Conservation (phyloP, 1,140 invertebrate species). For the Neuroterus valhalla region DNA sequence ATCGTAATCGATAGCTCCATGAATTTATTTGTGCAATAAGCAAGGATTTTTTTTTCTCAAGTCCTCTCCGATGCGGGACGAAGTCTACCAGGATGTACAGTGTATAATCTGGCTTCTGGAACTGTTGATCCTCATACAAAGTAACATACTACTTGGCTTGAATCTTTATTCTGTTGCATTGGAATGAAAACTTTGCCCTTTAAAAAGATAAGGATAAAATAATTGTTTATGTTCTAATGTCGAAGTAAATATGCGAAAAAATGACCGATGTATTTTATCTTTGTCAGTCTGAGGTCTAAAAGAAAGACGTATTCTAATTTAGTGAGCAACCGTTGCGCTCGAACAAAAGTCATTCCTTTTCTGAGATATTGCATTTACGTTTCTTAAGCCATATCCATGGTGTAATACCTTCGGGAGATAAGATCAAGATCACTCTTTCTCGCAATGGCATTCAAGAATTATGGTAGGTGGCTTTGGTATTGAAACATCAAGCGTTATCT, state of each 20-base stretch:
- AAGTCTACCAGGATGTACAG: too few species aligned
- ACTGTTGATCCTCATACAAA: too few species aligned
- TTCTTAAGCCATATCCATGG: conserved; percentile 17
- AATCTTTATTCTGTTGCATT: too few species aligned
- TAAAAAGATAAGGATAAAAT: too few species aligned
- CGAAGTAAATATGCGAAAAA: too few species aligned
- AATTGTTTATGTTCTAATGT: too few species aligned
- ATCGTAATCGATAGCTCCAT: conserved; percentile 20
- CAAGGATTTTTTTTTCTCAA: not conserved
- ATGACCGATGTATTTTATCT: too few species aligned
- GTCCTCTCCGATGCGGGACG: too few species aligned
- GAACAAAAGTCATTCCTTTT: conserved; percentile 1
- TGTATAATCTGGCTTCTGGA: too few species aligned
- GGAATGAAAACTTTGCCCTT: too few species aligned
- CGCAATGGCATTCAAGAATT: conserved; percentile 1
- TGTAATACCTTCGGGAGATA: conserved; percentile 21
- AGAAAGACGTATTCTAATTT: not conserved
- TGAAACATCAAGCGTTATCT: conserved; percentile 17
- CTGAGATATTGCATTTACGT: conserved; percentile 14
- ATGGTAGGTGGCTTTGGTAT: conserved; percentile 13
- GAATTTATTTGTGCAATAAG: not conserved
- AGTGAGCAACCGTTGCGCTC: not conserved
- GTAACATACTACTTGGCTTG: too few species aligned
- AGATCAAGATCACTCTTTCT: conserved; percentile 16
- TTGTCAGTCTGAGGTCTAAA: not conserved